Conservation (phyloP, 1,140 invertebrate genomes). For the Cyclina sinensis region DNA sequence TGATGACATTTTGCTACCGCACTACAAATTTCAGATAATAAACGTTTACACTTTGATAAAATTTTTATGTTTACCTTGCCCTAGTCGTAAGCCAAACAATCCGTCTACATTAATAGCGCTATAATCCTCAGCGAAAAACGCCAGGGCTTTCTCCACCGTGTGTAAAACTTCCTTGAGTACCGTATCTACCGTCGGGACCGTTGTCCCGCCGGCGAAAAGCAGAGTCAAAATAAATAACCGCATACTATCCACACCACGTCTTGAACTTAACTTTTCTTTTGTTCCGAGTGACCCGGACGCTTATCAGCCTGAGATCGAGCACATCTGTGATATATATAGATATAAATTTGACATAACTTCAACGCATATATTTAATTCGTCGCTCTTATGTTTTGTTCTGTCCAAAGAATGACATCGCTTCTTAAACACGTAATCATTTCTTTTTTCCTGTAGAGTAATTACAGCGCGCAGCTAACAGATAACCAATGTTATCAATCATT, state of each 20-base stretch:
- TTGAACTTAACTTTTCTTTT: background rate
- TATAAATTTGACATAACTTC: background rate
- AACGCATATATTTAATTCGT: too few relatives aligned
- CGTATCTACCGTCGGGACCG: conserved; percentile 8
- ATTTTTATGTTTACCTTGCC: conserved; percentile 69
- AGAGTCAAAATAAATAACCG: background rate
- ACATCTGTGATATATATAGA: background rate
- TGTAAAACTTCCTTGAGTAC: conserved; percentile 48
- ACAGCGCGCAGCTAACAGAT: too few relatives aligned
- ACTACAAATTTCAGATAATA: background rate
- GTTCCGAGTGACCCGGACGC: background rate
- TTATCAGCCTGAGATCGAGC: background rate
- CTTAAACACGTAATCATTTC: too few relatives aligned
- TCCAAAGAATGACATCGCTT: too few relatives aligned
- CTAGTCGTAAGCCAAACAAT: conserved; percentile 74
- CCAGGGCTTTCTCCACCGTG: conserved; percentile 55
- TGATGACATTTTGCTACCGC: too few relatives aligned
- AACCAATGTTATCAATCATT: too few relatives aligned
- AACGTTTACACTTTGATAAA: background rate
- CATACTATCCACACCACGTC: background rate
- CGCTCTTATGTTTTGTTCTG: too few relatives aligned
- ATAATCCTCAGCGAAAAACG: conserved; percentile 70
- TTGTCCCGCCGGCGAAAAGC: background rate
- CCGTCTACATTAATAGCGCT: conserved; percentile 75
- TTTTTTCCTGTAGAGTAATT: too few relatives aligned